phyloP scores from a whole-genome alignment of 2,888 invertebrate genomes.

The Diaperis boleti region DNA sequence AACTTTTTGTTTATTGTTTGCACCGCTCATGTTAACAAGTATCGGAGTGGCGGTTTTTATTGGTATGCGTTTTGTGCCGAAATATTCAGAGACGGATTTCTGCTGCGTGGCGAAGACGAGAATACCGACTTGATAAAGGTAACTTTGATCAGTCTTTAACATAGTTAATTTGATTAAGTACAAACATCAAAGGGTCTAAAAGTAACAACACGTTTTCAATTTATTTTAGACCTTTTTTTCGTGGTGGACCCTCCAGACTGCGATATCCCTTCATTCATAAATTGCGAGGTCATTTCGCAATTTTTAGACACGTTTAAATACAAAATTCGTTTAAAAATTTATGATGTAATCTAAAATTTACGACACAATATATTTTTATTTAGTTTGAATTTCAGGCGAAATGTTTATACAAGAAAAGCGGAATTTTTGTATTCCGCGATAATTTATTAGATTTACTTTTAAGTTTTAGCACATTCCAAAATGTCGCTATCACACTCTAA shows the following conservation, averaged over 20 bases:
- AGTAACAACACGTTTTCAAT: neutral
- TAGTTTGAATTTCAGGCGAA: slow-evolving; percentile 23
- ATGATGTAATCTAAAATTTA: slow-evolving; percentile 17
- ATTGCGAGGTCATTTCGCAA: slow-evolving; percentile 15
- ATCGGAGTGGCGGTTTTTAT: slow-evolving; percentile 9
- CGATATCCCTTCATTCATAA: slow-evolving; percentile 18
- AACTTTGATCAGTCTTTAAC: too few species aligned
- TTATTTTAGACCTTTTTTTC: neutral
- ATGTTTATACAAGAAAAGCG: slow-evolving; percentile 27
- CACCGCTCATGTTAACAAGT: slow-evolving; percentile 24
- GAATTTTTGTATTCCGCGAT: slow-evolving; percentile 27
- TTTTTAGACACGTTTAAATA: slow-evolving; percentile 16
- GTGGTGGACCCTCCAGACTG: neutral
- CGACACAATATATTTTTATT: slow-evolving; percentile 32
- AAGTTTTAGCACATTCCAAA: neutral
- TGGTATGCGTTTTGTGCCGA: slow-evolving; percentile 26
- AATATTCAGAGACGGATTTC: slow-evolving; percentile 1
- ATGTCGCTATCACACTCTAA: neutral
- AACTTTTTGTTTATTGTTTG: slow-evolving; percentile 40
- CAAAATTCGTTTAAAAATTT: slow-evolving; percentile 14
- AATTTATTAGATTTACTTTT: slow-evolving; percentile 25
- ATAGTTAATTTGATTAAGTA: too few species aligned
- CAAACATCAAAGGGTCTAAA: too few species aligned
- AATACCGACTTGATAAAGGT: slow-evolving; percentile 1
- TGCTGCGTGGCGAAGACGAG: neutral